These are phyloP conservation scores for Dynastes maya DNA, from an alignment of 2,888 invertebrate species.

Conservation along the genomic window DNA sequence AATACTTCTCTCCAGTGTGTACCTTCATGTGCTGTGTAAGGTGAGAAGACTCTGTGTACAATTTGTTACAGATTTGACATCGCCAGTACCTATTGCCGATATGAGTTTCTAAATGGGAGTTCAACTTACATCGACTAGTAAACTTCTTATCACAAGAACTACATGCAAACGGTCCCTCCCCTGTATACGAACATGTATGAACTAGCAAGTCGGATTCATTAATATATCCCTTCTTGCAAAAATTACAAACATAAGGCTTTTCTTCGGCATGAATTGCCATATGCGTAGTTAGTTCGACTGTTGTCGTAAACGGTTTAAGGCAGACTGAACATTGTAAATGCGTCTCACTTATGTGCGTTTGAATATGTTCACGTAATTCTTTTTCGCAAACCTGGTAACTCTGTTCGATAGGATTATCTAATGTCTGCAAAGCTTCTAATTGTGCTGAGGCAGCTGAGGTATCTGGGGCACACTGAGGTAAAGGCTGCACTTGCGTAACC, in stretches of 20 bases:
- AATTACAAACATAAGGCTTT: conserved; percentile 73
- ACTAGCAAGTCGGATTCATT: conserved; percentile 72
- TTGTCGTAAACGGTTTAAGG: conserved; percentile 67
- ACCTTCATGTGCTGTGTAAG: conserved; percentile 62
- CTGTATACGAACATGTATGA: conserved; percentile 70
- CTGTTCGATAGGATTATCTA: conserved; percentile 58
- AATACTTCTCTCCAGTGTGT: no score
- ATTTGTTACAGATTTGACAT: conserved; percentile 72
- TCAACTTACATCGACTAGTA: conserved; percentile 75
- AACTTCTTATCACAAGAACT: conserved; percentile 71
- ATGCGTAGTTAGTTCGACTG: conserved; percentile 68
- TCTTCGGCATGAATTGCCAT: conserved; percentile 60
- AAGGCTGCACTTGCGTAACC: conserved; percentile 21
- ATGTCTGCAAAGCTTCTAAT: conserved; percentile 36
- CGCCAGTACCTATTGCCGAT: conserved; percentile 72
- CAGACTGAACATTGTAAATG: conserved; percentile 67
- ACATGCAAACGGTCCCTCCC: conserved; percentile 67
- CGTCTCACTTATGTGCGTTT: conserved; percentile 68
- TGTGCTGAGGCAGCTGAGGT: conserved; percentile 39
- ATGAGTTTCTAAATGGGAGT: conserved; percentile 76
- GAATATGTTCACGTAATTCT: conserved; percentile 66
- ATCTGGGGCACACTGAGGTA: conserved; percentile 27
- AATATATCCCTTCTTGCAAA: conserved; percentile 75
- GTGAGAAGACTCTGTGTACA: conserved; percentile 76
- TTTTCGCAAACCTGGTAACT: conserved; percentile 65